Base-by-base conservation (phyloP, 1,140 invertebrate genomes). In the Zophobas atratus region DNA sequence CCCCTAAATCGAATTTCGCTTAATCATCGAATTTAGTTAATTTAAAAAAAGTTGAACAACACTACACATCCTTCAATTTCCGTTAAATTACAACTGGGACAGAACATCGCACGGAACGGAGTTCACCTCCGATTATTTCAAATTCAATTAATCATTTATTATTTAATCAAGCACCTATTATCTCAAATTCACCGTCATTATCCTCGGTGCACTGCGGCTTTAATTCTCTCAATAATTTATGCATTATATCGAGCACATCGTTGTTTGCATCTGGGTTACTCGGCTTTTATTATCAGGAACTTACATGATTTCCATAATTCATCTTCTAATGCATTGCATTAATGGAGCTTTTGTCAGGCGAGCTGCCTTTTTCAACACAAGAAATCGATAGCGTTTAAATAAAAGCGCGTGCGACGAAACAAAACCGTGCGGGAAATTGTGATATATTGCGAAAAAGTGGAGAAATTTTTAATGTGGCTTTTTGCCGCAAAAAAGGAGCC, bases 221-320 rank as follows among this genome's bases (percentile, higher is more conserved):
- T 60, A 60, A 60, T 60, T 39, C 56, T n/a, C 2, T 39, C 56
- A 38, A 60, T 60, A 60, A 60, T 60, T 39, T 35, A 60, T 60
- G 56, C 56, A 56, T 56, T 33, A 34, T 56, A 56, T 56, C 33
- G 33, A 56, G 36, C 35, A 60, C 56, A 60, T 60, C 43, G 49
- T 32, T 60, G 35, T 60, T 60, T 60, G 56, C 56, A 38, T 60
- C 56, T 60, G 8, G 35, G 56, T 60, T 60, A 60, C 56, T 38
- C 35, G 35, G 56, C 56, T 60, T 60, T 60, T 60, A 38, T 39
- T 60, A 60, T 4, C 56, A 60, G 56, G 56, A 60, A 60, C 35
- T 60, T 60, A 38, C 56, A 60, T n/a, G 35, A 35, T 60, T 6
- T 60, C 56, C 35, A 60, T 60, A 60, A 60, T 60, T 60, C 56